Evolutionary conservation across 2,888 invertebrate genomes (phyloP).

Genomic region (Deilephila porcellus): DNA sequence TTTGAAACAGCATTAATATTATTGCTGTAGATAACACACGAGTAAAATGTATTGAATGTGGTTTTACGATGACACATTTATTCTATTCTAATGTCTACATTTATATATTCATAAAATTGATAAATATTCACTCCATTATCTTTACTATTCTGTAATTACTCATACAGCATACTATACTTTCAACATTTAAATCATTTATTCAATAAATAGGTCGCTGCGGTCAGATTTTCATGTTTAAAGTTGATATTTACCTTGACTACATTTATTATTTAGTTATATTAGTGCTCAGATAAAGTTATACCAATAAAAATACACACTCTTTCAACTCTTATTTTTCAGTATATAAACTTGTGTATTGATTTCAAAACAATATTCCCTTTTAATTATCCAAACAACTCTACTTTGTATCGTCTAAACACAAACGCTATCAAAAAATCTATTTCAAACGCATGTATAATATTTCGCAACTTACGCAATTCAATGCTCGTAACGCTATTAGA

Average conservation of each 20-base stretch:
- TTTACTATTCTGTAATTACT: not conserved
- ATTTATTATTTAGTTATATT: too few relatives aligned
- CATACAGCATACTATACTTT: too few relatives aligned
- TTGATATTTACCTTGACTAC: too few relatives aligned
- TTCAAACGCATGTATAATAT: not conserved
- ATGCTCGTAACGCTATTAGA: constrained; percentile 2
- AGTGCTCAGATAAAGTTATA: too few relatives aligned
- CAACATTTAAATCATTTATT: too few relatives aligned
- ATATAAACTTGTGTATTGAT: too few relatives aligned
- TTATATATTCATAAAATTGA: not conserved
- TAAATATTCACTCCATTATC: not conserved
- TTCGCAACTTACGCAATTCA: constrained; percentile 2
- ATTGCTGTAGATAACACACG: not conserved
- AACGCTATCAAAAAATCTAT: not conserved
- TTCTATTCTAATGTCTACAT: not conserved
- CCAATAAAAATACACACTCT: too few relatives aligned
- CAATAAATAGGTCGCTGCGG: too few relatives aligned
- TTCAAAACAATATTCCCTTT: too few relatives aligned
- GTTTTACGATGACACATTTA: not conserved
- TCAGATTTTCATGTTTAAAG: too few relatives aligned
- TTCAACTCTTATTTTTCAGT: too few relatives aligned
- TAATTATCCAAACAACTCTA: too few relatives aligned
- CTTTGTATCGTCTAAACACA: not conserved
- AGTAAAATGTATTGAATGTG: not conserved
- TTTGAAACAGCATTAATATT: constrained; percentile 15